Base-by-base conservation (phyloP, 2,797 vertebrate genomes). In the Enteromius trimaculatus region DNA sequence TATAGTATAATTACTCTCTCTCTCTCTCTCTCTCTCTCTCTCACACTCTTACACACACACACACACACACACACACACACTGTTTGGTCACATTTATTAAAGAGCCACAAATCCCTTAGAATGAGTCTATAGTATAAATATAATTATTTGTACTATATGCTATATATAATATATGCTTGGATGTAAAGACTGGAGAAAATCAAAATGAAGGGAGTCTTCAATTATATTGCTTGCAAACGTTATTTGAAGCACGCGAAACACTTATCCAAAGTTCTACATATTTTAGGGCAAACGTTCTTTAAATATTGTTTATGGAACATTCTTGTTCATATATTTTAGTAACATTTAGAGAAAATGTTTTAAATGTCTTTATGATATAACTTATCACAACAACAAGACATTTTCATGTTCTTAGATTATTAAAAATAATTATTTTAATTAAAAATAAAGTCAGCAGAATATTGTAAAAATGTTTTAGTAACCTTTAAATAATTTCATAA, bases 81-180 rank as follows among this genome's bases (percentile, higher is more conserved):
- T 88, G 84, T 92, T 92, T 88, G 88, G 90, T 91, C 90, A 86
- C 86, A 87, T 92, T 93, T 92, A 93, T 94, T 93, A 91, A 93
- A 92, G 89, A 70, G 87, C 87, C 89, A 90, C 88, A 90, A 93
- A 92, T 94, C 89, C 87, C 86, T 16, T 86, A 81, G 51, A 87
- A 89, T 82, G 84, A 90, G 90, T 83, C 89, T 89, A 84, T 91
- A 88, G n/a, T n/a, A n/a, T n/a, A n/a, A n/a, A n/a, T n/a, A n/a
- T n/a, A n/a, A n/a, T n/a, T n/a, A n/a, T n/a, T n/a, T n/a, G n/a
- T n/a, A n/a, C n/a, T n/a, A n/a, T n/a, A n/a, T n/a, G n/a, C n/a
- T n/a, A n/a, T n/a, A n/a, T n/a, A n/a, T n/a, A n/a, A n/a, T n/a
- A n/a, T n/a, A n/a, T n/a, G n/a, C n/a, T n/a, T 60, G 23, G 23